Percentiles rank a stretch among this genome's conserved stretches.
Conservation (phyloP, 2,113 vertebrate genomes). For the Poeciliopsis prolifica region DNA sequence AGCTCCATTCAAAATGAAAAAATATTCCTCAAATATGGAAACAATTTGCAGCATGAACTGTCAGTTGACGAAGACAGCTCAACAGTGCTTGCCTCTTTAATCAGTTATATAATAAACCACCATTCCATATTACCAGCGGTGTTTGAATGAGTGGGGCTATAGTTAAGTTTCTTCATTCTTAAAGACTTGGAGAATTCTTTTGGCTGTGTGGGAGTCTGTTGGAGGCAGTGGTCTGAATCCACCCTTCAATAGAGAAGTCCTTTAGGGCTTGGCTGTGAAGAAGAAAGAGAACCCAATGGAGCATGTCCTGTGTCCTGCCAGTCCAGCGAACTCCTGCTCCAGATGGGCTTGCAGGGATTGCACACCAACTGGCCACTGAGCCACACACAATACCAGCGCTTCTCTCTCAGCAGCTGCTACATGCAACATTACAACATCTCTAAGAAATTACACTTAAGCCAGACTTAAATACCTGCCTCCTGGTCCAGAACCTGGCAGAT, state of each 20-base stretch:
- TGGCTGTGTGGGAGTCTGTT: constrained; percentile 71
- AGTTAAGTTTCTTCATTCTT: constrained; percentile 50
- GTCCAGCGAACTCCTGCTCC: constrained; percentile 58
- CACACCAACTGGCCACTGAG: constrained; percentile 61
- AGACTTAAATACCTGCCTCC: constrained; percentile 57
- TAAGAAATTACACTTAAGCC: constrained; percentile 54
- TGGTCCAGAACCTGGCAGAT: constrained; percentile 61
- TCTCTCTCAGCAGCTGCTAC: constrained; percentile 67
- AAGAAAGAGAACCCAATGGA: constrained; percentile 71
- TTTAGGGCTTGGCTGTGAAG: constrained; percentile 57
- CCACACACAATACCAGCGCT: constrained; percentile 65
- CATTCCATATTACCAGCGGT: constrained; percentile 21
- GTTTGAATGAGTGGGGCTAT: constrained; percentile 13
- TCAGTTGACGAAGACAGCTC: constrained; percentile 33
- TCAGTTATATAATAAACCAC: constrained; percentile 45
- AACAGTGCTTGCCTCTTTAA: constrained; percentile 18
- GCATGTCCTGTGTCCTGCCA: constrained; percentile 62
- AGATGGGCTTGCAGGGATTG: constrained; percentile 72
- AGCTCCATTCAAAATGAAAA: constrained; percentile 44
- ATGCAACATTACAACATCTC: constrained; percentile 57
- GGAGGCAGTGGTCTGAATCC: constrained; percentile 70
- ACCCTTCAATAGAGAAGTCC: constrained; percentile 72
- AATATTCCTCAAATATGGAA: constrained; percentile 48
- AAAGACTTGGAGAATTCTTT: constrained; percentile 64
- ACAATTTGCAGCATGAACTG: constrained; percentile 45